A percentile compares a stretch with the other conserved stretches of the same genome.
Conservation (phyloP, 92 coral and sea anemone species). For the Epizoanthus scotinus region DNA sequence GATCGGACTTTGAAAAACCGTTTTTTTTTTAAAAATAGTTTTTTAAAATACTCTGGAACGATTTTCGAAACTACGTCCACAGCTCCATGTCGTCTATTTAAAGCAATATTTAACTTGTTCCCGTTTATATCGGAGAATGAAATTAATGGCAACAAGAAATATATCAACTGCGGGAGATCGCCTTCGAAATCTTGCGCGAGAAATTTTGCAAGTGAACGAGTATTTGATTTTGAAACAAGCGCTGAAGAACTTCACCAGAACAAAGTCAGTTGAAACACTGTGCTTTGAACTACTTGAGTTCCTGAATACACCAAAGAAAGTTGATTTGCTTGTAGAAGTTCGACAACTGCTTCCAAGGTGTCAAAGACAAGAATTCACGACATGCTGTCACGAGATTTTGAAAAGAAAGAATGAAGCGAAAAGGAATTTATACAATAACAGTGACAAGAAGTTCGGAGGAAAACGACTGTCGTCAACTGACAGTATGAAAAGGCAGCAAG, state of each 20-base stretch:
- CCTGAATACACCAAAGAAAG: conserved; percentile 46
- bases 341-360: conserved; percentile 55
- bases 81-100: neutral
- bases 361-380: conserved; percentile 52
- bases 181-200: conserved; percentile 46
- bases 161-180: conserved; percentile 13
- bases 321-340: conserved; percentile 53
- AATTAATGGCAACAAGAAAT: conserved; percentile 13
- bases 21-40: too few species aligned
- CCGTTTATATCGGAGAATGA: neutral
- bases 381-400: conserved; percentile 36
- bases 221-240: conserved; percentile 49
- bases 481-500: neutral
- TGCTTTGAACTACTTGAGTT: conserved; percentile 54
- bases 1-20: conserved; percentile 1
- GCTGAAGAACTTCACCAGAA: conserved; percentile 54
- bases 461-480: conserved; percentile 8
- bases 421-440: neutral
- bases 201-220: conserved; percentile 42
- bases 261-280: conserved; percentile 44
- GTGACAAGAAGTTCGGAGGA: neutral
- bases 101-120: too few species aligned
- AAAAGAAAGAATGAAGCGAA: conserved; percentile 1
- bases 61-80: neutral
- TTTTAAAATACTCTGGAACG: too few species aligned